Evolutionary conservation across 2,888 invertebrate species (phyloP).

Genomic region (Eulithis prunata): DNA sequence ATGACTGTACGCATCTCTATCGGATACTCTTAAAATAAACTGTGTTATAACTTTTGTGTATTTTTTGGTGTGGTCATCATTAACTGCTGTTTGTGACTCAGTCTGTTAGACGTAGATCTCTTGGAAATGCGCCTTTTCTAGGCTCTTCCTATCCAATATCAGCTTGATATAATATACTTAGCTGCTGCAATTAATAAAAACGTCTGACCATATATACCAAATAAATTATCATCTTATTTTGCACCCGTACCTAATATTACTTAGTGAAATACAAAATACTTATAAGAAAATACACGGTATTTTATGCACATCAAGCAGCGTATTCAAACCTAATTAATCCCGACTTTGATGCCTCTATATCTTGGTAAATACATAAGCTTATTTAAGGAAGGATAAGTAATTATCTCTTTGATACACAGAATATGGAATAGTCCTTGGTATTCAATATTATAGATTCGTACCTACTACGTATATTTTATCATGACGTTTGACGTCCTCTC

Average conservation of each 20-base stretch:
- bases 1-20: constrained; percentile 76
- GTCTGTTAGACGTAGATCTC: too few relatives aligned
- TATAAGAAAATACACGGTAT: not conserved
- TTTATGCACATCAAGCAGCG: constrained; percentile 8
- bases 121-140: too few relatives aligned
- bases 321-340: constrained; percentile 13
- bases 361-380: constrained; percentile 6
- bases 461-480: not conserved
- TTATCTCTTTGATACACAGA: constrained; percentile 14
- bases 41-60: not conserved
- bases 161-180: too few relatives aligned
- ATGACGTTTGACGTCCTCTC: not conserved
- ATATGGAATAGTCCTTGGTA: not conserved
- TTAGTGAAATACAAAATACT: too few relatives aligned
- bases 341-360: constrained; percentile 18
- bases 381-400: constrained; percentile 1
- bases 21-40: constrained; percentile 62
- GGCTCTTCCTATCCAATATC: too few relatives aligned
- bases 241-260: too few relatives aligned
- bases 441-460: not conserved
- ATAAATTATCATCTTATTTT: too few relatives aligned
- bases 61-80: not conserved
- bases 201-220: too few relatives aligned
- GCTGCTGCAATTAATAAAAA: too few relatives aligned
- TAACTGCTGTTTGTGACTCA: too few relatives aligned